Evolutionary conservation across 2,888 invertebrate species (phyloP), one percentile per base, ranked within the genome.

Genomic region (Torymus auratus): DNA sequence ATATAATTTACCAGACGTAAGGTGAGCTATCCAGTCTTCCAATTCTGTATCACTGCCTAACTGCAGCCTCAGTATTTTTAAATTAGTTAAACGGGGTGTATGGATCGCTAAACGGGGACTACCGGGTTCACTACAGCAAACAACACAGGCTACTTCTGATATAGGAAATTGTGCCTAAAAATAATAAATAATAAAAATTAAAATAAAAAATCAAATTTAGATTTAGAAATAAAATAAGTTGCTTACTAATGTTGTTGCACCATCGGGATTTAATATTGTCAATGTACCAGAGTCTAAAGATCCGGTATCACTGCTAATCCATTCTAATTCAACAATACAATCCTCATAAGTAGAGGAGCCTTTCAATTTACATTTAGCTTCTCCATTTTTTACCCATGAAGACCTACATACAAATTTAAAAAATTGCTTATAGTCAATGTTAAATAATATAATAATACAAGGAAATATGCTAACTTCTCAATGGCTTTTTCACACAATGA

Each of bases 21-120:
- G 93, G 88, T 96, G 94, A 81, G 95, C 94, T 78, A 97, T 93
- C 97, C 97, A 97, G 88, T 97, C 97, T 91, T 97, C 97, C 91
- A 96, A 94, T 91, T 96, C 96, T 83, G 95, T 94, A 91, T 97
- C 97, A 84, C 96, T 95, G 73, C 93, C 92, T 89, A 97, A 97
- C 88, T 96, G 95, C 80, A 97, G 91, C 89, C 94, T 94, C 61
- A 96, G 93, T 10, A 95, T 93, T 78, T 92, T 92, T 50, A 91
- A 91, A 78, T 91, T 90, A 28, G 87, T 92, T 84, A 94, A 92
- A 83, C 94, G 93, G 12, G 96, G 94, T 0, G 95, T 94, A 87
- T 96, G 94, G 83, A 97, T 92, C 17, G 95, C 94, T 82, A 97
- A 91, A 83, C 96, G 93, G 2, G 96, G 95, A 88, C 93, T 94